Evolutionary conservation across 2,797 vertebrate species (phyloP).

Genomic region (Phrynocephalus vlangalii): DNA sequence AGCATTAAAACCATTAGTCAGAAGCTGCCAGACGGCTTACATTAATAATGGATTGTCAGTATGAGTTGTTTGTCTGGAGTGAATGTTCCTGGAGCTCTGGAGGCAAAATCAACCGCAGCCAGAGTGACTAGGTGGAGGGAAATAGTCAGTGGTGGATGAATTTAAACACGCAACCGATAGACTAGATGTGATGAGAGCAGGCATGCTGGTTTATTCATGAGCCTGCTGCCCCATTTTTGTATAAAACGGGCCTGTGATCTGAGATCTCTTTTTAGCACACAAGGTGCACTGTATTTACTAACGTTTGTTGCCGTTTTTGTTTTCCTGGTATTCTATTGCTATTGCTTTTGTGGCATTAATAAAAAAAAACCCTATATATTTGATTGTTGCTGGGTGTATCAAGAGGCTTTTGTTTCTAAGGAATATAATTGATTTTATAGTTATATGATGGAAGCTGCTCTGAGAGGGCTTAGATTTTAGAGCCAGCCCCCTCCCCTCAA

Average conservation of each 20-base stretch:
- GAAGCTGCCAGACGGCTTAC: conserved; percentile 7
- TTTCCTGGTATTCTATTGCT: background rate
- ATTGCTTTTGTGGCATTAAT: background rate
- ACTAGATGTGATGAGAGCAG: background rate
- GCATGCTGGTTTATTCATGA: background rate
- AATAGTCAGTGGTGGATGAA: background rate
- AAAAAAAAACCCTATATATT: background rate
- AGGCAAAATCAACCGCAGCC: background rate
- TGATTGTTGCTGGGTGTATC: background rate
- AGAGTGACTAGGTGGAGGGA: background rate
- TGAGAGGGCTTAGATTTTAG: background rate
- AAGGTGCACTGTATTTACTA: conserved; percentile 4
- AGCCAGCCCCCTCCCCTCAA: too few relatives aligned
- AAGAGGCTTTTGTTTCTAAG: background rate
- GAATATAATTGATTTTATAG: background rate
- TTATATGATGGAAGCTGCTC: background rate
- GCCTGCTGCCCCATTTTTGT: background rate
- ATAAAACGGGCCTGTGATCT: background rate
- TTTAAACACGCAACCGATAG: background rate
- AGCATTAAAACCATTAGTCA: conserved; percentile 40
- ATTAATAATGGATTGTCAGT: conserved; percentile 40
- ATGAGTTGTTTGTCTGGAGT: conserved; percentile 26
- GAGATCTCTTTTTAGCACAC: background rate
- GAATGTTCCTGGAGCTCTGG: background rate
- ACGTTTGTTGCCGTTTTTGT: background rate